phyloP scores from a whole-genome alignment of 2,113 vertebrate species.

The Turnix velox region DNA sequence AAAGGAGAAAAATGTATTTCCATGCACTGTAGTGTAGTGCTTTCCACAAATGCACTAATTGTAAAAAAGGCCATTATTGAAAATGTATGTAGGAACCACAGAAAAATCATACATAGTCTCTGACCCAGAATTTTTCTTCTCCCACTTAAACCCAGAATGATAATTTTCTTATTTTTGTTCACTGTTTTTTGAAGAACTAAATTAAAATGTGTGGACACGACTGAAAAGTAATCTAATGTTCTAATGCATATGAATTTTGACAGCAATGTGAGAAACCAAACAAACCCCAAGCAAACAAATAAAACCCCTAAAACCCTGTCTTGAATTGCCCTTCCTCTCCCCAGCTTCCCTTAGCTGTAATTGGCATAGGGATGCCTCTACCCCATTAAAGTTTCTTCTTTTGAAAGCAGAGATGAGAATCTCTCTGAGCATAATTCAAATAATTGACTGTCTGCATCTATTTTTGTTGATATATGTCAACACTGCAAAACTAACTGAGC shows the following conservation, averaged over 20 bases:
- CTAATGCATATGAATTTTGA: background rate
- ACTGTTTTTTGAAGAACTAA: background rate
- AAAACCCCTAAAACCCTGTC: background rate
- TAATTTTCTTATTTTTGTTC: background rate
- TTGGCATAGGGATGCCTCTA: background rate
- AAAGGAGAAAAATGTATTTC: background rate
- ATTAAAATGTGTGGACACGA: background rate
- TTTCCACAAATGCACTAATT: background rate
- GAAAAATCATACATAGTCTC: background rate
- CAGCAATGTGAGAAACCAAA: background rate
- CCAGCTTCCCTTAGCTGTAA: background rate
- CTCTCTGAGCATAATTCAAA: background rate
- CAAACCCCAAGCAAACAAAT: background rate
- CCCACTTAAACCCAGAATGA: background rate
- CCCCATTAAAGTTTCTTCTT: background rate
- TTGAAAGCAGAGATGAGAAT: background rate
- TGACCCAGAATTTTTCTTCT: background rate
- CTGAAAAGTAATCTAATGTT: background rate
- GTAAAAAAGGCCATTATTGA: background rate
- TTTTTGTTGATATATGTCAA: conserved; percentile 20
- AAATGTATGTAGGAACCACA: background rate
- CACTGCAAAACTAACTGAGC: background rate
- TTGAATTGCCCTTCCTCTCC: background rate
- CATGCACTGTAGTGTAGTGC: background rate
- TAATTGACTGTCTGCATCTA: conserved; percentile 34